Conservation (phyloP, 2,797 vertebrate species). For the Dendrocincla fuliginosa region DNA sequence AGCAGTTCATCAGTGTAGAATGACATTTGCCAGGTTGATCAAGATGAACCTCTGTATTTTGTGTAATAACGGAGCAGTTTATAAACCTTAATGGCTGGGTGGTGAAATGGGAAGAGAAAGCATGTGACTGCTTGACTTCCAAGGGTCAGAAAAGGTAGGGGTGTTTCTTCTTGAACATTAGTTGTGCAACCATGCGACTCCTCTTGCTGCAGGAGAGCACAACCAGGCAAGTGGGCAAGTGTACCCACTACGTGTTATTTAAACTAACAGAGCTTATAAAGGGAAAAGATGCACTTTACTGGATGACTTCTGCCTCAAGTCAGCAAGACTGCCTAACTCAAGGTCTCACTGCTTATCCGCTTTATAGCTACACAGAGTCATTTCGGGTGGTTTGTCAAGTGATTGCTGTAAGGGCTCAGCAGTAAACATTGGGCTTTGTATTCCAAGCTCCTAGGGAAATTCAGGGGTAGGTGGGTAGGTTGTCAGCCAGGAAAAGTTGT, state of each 20-base stretch:
- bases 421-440: not conserved
- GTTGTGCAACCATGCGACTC: fast-evolving
- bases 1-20: not conserved
- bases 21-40: not conserved
- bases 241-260: not conserved
- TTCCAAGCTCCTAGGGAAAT: not conserved
- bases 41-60: not conserved
- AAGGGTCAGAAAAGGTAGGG: not conserved
- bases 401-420: not conserved
- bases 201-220: not conserved
- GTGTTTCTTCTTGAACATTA: not conserved
- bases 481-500: not conserved
- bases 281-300: not conserved
- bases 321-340: not conserved
- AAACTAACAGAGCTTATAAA: not conserved
- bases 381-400: not conserved
- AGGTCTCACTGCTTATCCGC: not conserved
- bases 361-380: not conserved
- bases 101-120: not conserved
- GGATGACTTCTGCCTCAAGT: not conserved
- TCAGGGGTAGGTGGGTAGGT: not conserved
- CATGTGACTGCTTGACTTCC: not conserved
- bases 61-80: not conserved
- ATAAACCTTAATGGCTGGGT: not conserved
- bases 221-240: not conserved